phyloP scores from a whole-genome alignment of 2,797 vertebrate genomes.

The Atherinosoma microstoma region DNA sequence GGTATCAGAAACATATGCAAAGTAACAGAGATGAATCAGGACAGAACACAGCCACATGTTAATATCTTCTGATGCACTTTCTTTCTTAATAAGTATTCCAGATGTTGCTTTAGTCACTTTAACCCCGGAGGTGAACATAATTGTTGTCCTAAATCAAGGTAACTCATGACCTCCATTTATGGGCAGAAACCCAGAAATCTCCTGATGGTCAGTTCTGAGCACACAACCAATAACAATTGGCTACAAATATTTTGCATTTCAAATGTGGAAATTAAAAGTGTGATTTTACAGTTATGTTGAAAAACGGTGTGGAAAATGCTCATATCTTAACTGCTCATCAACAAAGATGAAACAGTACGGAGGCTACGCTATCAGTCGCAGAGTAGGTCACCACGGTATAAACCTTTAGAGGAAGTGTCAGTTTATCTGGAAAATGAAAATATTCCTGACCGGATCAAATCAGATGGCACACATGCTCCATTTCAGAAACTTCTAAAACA shows the following conservation, averaged over 20 bases:
- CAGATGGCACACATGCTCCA: background rate
- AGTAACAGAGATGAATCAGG: constrained; percentile 11
- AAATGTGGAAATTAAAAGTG: background rate
- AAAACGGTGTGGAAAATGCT: background rate
- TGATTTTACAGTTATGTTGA: background rate
- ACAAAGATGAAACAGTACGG: background rate
- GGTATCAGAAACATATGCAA: constrained; percentile 31
- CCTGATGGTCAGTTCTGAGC: background rate
- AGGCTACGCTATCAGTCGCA: background rate
- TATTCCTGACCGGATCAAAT: background rate
- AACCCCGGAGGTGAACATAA: background rate
- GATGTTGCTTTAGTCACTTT: background rate
- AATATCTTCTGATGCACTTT: background rate
- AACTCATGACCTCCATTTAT: background rate
- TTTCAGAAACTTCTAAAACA: background rate
- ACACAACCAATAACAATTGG: background rate
- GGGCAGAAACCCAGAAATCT: no score
- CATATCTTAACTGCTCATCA: background rate
- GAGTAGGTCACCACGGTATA: background rate
- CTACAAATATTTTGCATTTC: background rate
- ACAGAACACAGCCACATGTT: background rate
- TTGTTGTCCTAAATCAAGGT: background rate
- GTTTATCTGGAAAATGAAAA: background rate
- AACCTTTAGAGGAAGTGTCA: background rate
- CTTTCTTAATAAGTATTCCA: constrained; percentile 17